These are phyloP conservation scores for Diadophis punctatus DNA, from an alignment of 2,113 vertebrate species.

Conservation along the genomic window DNA sequence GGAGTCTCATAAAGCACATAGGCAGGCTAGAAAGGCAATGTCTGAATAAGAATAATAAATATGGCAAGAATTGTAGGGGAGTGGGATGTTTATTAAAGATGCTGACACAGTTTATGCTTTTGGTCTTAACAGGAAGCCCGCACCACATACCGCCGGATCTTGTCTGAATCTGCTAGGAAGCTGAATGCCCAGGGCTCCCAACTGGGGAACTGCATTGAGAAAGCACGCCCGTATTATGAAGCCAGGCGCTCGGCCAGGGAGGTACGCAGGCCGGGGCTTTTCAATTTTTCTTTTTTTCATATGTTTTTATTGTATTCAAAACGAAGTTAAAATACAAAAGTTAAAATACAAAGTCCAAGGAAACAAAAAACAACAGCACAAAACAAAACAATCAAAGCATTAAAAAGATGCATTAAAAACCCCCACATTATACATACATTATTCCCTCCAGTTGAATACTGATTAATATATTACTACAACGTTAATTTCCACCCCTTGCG, in stretches of 20 bases:
- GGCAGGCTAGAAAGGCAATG: not conserved
- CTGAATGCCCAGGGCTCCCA: conserved; percentile 85
- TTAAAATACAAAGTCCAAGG: too few relatives aligned
- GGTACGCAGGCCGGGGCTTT: conserved; percentile 40
- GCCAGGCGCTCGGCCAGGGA: conserved; percentile 86
- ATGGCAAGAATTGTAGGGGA: not conserved
- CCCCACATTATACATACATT: not conserved
- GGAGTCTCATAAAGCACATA: not conserved
- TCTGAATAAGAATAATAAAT: not conserved
- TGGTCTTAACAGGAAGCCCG: conserved; percentile 77
- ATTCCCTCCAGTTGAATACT: not conserved
- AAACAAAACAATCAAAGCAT: not conserved
- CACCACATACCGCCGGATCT: conserved; percentile 84
- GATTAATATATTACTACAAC: not conserved
- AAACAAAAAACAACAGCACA: too few relatives aligned
- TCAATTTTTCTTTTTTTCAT: not conserved
- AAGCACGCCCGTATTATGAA: conserved; percentile 89
- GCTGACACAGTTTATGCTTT: not conserved
- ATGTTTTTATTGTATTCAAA: not conserved
- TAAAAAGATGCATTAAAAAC: not conserved
- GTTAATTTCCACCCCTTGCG: not conserved
- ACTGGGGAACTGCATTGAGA: conserved; percentile 85
- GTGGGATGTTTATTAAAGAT: not conserved
- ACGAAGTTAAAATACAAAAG: not conserved
- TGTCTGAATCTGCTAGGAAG: conserved; percentile 85